Conservation (phyloP, 2,797 vertebrate species). For the Chrosomus eos region DNA sequence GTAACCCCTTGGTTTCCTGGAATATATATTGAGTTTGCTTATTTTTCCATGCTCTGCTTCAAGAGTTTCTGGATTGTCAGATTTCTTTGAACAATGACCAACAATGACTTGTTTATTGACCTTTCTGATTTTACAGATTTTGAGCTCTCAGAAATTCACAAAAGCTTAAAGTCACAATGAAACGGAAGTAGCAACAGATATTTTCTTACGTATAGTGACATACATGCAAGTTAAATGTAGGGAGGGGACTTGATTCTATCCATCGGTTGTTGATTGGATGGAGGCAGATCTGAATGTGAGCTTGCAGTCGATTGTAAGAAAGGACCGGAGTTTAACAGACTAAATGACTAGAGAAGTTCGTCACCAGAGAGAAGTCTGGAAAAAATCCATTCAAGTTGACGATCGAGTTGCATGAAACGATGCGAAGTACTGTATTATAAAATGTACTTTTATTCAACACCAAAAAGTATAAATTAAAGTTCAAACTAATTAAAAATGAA, state of each 20-base stretch:
- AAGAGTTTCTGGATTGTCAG: constrained; percentile 38
- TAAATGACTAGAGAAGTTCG: no score
- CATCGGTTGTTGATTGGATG: not conserved
- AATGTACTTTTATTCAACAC: no score
- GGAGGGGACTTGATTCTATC: not conserved
- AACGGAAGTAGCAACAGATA: not conserved
- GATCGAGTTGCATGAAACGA: not conserved
- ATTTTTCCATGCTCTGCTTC: constrained; percentile 50
- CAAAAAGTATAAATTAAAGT: no score
- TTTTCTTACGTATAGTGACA: not conserved
- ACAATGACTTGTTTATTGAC: constrained; percentile 48
- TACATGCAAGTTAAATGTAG: not conserved
- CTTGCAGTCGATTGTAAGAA: not conserved
- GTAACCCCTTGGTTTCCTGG: constrained; percentile 53
- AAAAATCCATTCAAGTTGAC: not conserved
- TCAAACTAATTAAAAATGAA: no score
- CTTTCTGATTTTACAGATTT: constrained; percentile 52
- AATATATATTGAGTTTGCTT: constrained; percentile 56
- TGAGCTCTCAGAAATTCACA: constrained; percentile 24
- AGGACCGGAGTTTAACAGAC: not conserved
- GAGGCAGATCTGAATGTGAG: not conserved
- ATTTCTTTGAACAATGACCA: constrained; percentile 48
- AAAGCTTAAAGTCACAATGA: not conserved
- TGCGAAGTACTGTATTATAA: no score
- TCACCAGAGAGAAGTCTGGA: not conserved